Percentiles rank a stretch among this genome's conserved stretches.
These are phyloP conservation scores for Aphyosemion australe DNA, from an alignment of 2,113 vertebrate genomes.

Conservation along the genomic window DNA sequence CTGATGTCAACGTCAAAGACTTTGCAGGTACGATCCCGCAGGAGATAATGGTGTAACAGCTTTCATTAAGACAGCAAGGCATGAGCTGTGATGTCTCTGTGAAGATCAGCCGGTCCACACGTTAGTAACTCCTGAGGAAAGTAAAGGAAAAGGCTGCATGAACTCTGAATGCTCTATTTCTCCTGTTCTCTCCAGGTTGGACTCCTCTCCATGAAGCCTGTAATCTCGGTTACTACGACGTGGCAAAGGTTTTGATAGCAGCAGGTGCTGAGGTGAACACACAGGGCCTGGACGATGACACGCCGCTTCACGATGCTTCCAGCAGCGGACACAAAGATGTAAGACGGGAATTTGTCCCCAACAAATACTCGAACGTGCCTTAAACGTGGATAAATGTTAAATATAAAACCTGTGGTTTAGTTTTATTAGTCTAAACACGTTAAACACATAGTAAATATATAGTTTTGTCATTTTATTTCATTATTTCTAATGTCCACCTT, in stretches of 20 bases:
- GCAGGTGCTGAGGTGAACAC: slow-evolving; percentile 98
- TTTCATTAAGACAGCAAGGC: slow-evolving; percentile 14
- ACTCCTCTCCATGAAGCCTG: slow-evolving; percentile 98
- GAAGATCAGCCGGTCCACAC: background rate
- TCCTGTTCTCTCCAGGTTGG: slow-evolving; percentile 83
- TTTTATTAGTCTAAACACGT: no score
- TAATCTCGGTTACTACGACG: slow-evolving; percentile 96
- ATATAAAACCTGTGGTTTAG: no score
- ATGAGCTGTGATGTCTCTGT: slow-evolving; percentile 12
- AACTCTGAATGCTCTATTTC: background rate
- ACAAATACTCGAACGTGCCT: background rate
- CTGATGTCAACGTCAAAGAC: slow-evolving; percentile 98
- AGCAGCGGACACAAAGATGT: slow-evolving; percentile 97
- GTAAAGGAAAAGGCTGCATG: background rate
- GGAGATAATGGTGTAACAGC: slow-evolving; percentile 8
- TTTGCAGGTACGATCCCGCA: slow-evolving; percentile 86
- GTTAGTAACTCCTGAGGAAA: background rate
- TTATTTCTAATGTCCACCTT: no score
- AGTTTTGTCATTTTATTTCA: no score
- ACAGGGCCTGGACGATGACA: slow-evolving; percentile 96
- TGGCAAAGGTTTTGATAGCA: slow-evolving; percentile 95
- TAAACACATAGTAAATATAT: no score
- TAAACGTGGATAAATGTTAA: no score
- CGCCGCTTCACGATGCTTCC: slow-evolving; percentile 95
- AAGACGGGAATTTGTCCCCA: slow-evolving; percentile 32